Conservation (phyloP, 2,888 invertebrate species). For the Nephrocerus scutellatus region DNA sequence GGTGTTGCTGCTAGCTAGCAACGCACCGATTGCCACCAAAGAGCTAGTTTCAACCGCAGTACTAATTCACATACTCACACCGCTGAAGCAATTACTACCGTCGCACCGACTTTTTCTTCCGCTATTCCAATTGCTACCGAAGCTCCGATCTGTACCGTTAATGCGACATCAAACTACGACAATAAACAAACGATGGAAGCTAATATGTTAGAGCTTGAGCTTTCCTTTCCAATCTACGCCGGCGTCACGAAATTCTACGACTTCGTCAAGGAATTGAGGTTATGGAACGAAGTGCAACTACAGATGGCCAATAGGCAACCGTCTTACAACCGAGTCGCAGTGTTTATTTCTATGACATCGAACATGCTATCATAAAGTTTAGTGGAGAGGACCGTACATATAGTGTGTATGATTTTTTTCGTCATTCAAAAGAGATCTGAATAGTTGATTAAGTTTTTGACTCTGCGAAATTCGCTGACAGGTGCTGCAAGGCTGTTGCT, state of each 20-base stretch:
- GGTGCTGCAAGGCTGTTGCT: constrained; percentile 13
- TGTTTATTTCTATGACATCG: constrained; percentile 19
- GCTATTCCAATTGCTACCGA: constrained; percentile 1
- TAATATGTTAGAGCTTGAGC: constrained; percentile 5
- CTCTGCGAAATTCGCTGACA: constrained; percentile 15
- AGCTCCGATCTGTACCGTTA: background rate
- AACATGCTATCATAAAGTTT: constrained; percentile 18
- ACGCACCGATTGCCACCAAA: background rate
- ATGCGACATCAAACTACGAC: constrained; percentile 1
- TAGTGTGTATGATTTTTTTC: constrained; percentile 14
- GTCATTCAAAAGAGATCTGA: constrained; percentile 14
- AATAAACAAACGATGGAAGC: constrained; percentile 2
- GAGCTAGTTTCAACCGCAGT: no score
- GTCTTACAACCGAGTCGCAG: constrained; percentile 6
- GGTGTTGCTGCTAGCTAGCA: background rate
- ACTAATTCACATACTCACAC: background rate
- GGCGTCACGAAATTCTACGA: constrained; percentile 9
- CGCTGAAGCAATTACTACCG: background rate
- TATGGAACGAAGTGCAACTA: constrained; percentile 7
- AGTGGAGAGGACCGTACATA: constrained; percentile 19
- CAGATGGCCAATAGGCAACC: constrained; percentile 1
- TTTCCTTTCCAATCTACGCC: constrained; percentile 4
- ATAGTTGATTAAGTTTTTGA: constrained; percentile 15
- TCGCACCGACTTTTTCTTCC: constrained; percentile 1
- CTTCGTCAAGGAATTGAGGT: constrained; percentile 9